These are phyloP conservation scores for Anarrhichthys ocellatus DNA, from an alignment of 2,113 vertebrate species.

Conservation along the genomic window DNA sequence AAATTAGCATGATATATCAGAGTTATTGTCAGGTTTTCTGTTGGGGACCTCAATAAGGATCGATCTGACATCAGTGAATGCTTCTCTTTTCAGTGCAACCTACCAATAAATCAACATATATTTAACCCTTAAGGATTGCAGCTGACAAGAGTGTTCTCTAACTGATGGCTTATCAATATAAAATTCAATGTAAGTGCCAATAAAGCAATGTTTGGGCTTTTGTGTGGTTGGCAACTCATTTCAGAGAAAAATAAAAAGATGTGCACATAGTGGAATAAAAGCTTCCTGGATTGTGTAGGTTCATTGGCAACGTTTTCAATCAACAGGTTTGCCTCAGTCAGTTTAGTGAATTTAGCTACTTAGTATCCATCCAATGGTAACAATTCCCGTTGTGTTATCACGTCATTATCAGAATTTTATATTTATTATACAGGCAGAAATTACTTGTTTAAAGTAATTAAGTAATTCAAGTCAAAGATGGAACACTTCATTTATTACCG, in stretches of 20 bases:
- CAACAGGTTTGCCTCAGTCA: neutral
- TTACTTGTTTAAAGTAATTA: neutral
- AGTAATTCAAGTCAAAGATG: neutral
- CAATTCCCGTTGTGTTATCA: neutral
- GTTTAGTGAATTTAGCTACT: neutral
- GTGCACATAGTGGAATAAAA: conserved; percentile 6
- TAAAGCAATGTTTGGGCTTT: neutral
- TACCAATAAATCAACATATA: conserved; percentile 38
- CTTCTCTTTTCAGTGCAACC: neutral
- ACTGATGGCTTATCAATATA: conserved; percentile 44
- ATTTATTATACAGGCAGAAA: neutral
- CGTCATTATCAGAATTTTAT: neutral
- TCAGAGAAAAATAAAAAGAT: neutral
- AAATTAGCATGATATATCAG: conserved; percentile 18
- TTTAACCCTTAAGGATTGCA: conserved; percentile 22
- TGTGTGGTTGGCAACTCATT: conserved; percentile 9
- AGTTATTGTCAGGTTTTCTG: conserved; percentile 38
- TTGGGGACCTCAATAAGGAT: conserved; percentile 7
- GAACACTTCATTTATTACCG: neutral
- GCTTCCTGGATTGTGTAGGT: conserved; percentile 3
- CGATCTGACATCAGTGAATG: conserved; percentile 42
- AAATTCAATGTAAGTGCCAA: neutral
- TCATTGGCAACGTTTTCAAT: conserved; percentile 9
- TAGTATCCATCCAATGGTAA: neutral
- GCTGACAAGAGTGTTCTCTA: neutral